phyloP scores from a whole-genome alignment of 2,797 vertebrate species.

The Lacerta viridis region DNA sequence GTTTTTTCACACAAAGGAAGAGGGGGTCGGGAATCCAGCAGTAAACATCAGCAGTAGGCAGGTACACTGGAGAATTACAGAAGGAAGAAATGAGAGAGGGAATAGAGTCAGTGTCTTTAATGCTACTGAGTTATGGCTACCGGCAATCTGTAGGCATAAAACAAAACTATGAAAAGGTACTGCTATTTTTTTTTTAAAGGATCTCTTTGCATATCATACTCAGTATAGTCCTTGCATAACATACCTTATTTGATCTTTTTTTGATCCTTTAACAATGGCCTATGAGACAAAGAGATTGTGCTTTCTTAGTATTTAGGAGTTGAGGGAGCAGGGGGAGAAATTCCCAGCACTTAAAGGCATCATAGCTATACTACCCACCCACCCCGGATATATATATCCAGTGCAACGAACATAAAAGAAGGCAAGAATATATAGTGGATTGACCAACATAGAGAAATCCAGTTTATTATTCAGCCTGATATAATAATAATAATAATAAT shows the following conservation, averaged over 20 bases:
- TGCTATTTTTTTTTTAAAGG: not conserved
- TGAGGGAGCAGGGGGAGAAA: not conserved
- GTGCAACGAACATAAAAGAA: not conserved
- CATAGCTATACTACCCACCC: not conserved
- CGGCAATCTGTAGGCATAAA: constrained; percentile 55
- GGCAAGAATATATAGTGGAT: not conserved
- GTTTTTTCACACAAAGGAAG: constrained; percentile 50
- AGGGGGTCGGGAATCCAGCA: constrained; percentile 39
- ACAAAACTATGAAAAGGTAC: constrained; percentile 38
- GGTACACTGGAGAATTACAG: not conserved
- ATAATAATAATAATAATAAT: not conserved
- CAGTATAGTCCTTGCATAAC: not conserved
- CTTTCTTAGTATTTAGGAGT: not conserved
- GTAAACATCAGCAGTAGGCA: constrained; percentile 31
- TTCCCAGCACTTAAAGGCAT: not conserved
- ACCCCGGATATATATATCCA: not conserved
- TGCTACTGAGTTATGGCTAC: constrained; percentile 56
- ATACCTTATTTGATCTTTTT: not conserved
- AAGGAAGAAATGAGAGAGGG: constrained; percentile 9
- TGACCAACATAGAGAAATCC: not conserved
- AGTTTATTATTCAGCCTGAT: constrained; percentile 25
- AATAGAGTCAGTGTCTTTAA: constrained; percentile 43
- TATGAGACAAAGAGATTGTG: not conserved
- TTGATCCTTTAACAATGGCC: not conserved
- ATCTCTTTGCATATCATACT: constrained; percentile 34